Evolutionary conservation across 2,888 invertebrate species (phyloP).

Genomic region (Carterocephalus palaemon): DNA sequence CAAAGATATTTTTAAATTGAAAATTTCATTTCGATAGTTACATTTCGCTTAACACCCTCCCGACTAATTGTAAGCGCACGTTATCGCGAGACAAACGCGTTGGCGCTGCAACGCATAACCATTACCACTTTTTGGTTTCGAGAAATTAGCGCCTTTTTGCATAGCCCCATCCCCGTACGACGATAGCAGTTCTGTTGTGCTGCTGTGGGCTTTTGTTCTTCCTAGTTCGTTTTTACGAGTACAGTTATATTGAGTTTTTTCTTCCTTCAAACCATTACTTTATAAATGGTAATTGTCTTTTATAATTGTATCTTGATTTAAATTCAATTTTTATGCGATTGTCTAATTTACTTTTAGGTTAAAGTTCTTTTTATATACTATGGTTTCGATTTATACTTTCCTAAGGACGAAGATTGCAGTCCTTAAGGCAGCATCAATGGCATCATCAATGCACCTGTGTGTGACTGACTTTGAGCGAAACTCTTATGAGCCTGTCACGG

Average conservation of each 20-base stretch:
- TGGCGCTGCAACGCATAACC: constrained; percentile 75
- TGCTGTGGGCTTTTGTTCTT: constrained; percentile 19
- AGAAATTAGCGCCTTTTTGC: constrained; percentile 78
- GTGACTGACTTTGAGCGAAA: too few relatives aligned
- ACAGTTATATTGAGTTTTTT: constrained; percentile 19
- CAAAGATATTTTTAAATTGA: constrained; percentile 8
- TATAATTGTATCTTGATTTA: too few relatives aligned
- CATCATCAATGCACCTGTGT: too few relatives aligned
- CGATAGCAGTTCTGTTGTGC: constrained; percentile 10
- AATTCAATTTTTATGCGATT: too few relatives aligned
- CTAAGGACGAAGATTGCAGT: too few relatives aligned
- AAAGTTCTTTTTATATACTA: too few relatives aligned
- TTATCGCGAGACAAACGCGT: constrained; percentile 78
- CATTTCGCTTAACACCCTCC: constrained; percentile 50
- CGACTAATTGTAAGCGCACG: constrained; percentile 76
- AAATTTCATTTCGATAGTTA: constrained; percentile 23
- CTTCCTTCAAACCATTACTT: constrained; percentile 3
- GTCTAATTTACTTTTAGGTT: too few relatives aligned
- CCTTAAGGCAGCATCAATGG: too few relatives aligned
- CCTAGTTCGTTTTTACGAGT: constrained; percentile 17
- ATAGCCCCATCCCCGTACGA: constrained; percentile 54
- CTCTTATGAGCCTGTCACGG: too few relatives aligned
- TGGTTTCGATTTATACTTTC: too few relatives aligned
- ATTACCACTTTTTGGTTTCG: constrained; percentile 77
- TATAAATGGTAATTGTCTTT: constrained; percentile 1